Percentiles rank a stretch among this genome's conserved stretches.
Conservation (phyloP, 2,797 vertebrate species). For the Liparis tanakae region DNA sequence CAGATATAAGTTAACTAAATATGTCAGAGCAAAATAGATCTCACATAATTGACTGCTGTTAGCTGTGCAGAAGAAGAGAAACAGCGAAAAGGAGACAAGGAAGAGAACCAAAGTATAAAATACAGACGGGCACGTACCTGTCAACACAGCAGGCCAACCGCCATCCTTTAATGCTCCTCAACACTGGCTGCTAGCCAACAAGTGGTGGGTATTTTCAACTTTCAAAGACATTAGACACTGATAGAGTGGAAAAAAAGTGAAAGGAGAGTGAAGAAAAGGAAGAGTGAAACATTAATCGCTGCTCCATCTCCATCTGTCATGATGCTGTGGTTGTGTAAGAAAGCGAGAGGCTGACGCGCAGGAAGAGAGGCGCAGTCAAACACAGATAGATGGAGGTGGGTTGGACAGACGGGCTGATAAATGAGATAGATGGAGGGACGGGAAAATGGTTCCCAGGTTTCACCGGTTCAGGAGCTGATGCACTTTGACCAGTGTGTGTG, state of each 20-base stretch:
- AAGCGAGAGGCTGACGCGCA: slow-evolving; percentile 56
- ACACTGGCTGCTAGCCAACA: slow-evolving; percentile 63
- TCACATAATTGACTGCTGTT: slow-evolving; percentile 19
- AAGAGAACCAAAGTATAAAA: slow-evolving; percentile 56
- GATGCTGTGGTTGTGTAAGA: slow-evolving; percentile 67
- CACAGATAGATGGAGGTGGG: slow-evolving; percentile 63
- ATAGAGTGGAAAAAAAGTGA: slow-evolving; percentile 70
- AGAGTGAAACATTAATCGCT: slow-evolving; percentile 70
- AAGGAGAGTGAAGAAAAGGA: slow-evolving; percentile 65
- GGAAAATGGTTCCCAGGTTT: slow-evolving; percentile 43
- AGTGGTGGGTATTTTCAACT: slow-evolving; percentile 57
- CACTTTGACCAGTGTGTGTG: slow-evolving; percentile 28
- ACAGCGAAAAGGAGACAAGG: slow-evolving; percentile 61
- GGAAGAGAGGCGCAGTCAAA: slow-evolving; percentile 72
- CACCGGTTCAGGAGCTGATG: slow-evolving; percentile 48
- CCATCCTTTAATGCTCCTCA: slow-evolving; percentile 55
- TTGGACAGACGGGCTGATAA: slow-evolving; percentile 67
- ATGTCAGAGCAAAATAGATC: slow-evolving; percentile 29
- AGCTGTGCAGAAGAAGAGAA: neutral
- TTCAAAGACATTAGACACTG: slow-evolving; percentile 74
- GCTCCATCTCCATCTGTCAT: slow-evolving; percentile 75
- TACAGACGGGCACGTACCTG: slow-evolving; percentile 69
- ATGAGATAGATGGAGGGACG: slow-evolving; percentile 58
- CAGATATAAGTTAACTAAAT: slow-evolving; percentile 35
- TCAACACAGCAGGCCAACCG: slow-evolving; percentile 53